These are phyloP conservation scores for Tamias sibiricus DNA, from an alignment of 2,113 vertebrate species.

Conservation along the genomic window DNA sequence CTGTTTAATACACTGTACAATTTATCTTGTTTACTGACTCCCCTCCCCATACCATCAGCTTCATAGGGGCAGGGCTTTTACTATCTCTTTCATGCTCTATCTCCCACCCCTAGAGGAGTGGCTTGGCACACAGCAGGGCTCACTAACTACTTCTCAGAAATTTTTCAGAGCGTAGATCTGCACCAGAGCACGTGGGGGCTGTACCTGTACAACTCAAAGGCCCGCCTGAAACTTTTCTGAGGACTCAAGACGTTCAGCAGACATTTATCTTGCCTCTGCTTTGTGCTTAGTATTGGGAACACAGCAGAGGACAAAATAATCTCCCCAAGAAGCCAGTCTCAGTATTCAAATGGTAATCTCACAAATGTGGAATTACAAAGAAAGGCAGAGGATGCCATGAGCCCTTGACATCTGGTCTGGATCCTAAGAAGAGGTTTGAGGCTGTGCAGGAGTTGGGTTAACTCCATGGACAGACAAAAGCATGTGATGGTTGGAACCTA, in stretches of 20 bases:
- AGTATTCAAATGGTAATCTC: neutral
- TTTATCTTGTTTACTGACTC: neutral
- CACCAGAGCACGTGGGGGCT: neutral
- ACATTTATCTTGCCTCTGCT: neutral
- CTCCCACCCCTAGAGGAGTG: neutral
- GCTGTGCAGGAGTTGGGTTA: neutral
- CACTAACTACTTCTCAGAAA: neutral
- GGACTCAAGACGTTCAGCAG: neutral
- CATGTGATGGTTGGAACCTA: neutral
- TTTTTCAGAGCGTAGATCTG: neutral
- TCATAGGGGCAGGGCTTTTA: neutral
- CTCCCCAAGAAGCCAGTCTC: neutral
- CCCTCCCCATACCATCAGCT: neutral
- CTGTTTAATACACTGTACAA: neutral
- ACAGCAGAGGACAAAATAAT: neutral
- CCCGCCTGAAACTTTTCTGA: neutral
- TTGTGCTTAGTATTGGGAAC: neutral
- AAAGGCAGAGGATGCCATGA: neutral
- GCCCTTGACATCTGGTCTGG: neutral
- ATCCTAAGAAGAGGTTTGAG: neutral
- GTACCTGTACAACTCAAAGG: neutral
- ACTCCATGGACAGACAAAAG: neutral
- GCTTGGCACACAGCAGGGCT: neutral
- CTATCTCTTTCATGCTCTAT: neutral
- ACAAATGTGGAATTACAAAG: neutral